Conservation (phyloP, 2,113 vertebrate genomes). For the Urocynchramus pylzowi region DNA sequence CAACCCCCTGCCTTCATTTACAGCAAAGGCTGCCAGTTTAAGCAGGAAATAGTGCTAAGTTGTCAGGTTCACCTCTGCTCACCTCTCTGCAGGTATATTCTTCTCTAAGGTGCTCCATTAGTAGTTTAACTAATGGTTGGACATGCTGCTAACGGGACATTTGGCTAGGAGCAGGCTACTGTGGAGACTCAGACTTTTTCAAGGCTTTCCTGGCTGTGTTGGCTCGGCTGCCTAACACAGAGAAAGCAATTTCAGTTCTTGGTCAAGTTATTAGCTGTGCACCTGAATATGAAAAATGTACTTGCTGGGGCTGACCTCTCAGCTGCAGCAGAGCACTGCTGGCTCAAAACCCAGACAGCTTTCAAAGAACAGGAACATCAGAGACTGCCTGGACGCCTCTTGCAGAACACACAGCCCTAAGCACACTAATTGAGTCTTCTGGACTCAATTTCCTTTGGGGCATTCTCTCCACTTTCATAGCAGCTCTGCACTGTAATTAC, state of each 20-base stretch:
- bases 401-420: not conserved
- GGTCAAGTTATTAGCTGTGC: not conserved
- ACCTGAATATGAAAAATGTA: not conserved
- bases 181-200: not conserved
- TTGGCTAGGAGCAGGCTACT: not conserved
- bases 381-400: not conserved
- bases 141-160: not conserved
- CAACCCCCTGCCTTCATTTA: not conserved
- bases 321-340: rapidly evolving
- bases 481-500: not conserved
- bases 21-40: not conserved
- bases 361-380: not conserved
- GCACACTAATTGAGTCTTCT: not conserved
- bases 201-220: not conserved
- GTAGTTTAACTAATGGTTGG: not conserved
- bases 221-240: not conserved
- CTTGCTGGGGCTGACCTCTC: not conserved
- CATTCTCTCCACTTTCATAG: not conserved
- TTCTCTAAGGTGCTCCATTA: not conserved
- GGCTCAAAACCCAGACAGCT: not conserved
- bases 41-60: not conserved
- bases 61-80: not conserved
- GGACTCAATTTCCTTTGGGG: not conserved
- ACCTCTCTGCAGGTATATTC: not conserved
- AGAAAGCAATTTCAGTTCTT: not conserved